Evolutionary conservation across 2,888 invertebrate genomes (phyloP), one percentile per base, ranked within the genome.

Genomic region (Anarsia innoxiella): DNA sequence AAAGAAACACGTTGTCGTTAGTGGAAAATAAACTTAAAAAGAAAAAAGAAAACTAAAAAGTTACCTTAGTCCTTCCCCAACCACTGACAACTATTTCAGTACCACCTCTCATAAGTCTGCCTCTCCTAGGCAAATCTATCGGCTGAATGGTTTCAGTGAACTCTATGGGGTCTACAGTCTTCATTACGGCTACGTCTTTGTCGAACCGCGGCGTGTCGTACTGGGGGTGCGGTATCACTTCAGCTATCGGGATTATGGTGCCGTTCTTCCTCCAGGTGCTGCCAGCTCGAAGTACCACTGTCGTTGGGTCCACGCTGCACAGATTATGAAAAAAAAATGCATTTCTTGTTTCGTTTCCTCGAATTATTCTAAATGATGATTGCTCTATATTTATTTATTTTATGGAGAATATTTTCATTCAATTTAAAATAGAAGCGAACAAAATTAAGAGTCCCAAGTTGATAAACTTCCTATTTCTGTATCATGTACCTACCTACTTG

Each of bases 281-380:
- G 1, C 88, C 88, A 6, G 82, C 86, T 34, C 86, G 69, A 2
- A 82, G 64, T 1, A 71, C 70, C 3, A 87, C 74, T 1, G 70
- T 72, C 2, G 51, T 45, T 11, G 79, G 68, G 13, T 76, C 74
- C 1, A 76, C 79, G 25, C 83, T 83, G 54, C n/a, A n/a, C n/a
- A n/a, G n/a, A n/a, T n/a, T n/a, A n/a, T n/a, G n/a, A n/a, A n/a
- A n/a, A n/a, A n/a, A n/a, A n/a, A n/a, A n/a, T n/a, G n/a, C n/a
- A n/a, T n/a, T n/a, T n/a, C n/a, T n/a, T n/a, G n/a, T n/a, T n/a
- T n/a, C n/a, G n/a, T n/a, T n/a, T n/a, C n/a, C n/a, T n/a, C n/a
- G n/a, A n/a, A n/a, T n/a, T n/a, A n/a, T n/a, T n/a, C n/a, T n/a
- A n/a, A n/a, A n/a, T n/a, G n/a, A n/a, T n/a, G n/a, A n/a, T n/a